A percentile compares a stretch with the other conserved stretches of the same genome.
These are phyloP conservation scores for Cryptops parisi DNA, from an alignment of 2,888 invertebrate species.

Conservation along the genomic window DNA sequence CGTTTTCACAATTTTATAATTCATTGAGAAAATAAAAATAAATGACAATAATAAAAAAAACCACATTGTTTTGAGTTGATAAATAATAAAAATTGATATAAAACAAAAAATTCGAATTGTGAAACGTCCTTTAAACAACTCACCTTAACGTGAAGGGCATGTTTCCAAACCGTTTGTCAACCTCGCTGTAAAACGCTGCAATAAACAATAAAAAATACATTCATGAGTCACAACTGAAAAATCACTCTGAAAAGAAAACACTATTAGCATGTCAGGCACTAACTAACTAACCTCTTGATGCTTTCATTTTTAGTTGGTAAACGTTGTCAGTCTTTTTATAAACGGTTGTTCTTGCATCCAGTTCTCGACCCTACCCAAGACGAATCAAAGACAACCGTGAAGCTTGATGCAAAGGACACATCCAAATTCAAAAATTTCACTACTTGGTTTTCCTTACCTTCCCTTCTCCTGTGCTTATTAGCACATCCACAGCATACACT, in stretches of 20 bases:
- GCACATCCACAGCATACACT: conserved; percentile 97
- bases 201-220: conserved; percentile 2
- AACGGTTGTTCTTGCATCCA: conserved; percentile 89
- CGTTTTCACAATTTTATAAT: no score
- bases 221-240: neutral
- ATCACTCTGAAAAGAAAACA: neutral
- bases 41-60: no score
- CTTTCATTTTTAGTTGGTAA: conserved; percentile 93
- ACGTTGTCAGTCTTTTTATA: conserved; percentile 97
- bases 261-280: no score
- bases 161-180: conserved; percentile 76
- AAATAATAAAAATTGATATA: no score
- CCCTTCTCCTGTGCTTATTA: conserved; percentile 90
- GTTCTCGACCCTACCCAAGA: conserved; percentile 60
- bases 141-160: conserved; percentile 90
- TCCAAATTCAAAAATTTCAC: no score
- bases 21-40: no score
- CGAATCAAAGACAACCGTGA: conserved; percentile 3
- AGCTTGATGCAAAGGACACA: no score
- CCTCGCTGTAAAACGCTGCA: conserved; percentile 59
- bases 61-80: no score
- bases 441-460: conserved; percentile 39
- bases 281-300: conserved; percentile 56
- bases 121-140: neutral
- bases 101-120: no score